Conservation (phyloP, 2,888 invertebrate species). For the Lordiphosa fenestrarum region DNA sequence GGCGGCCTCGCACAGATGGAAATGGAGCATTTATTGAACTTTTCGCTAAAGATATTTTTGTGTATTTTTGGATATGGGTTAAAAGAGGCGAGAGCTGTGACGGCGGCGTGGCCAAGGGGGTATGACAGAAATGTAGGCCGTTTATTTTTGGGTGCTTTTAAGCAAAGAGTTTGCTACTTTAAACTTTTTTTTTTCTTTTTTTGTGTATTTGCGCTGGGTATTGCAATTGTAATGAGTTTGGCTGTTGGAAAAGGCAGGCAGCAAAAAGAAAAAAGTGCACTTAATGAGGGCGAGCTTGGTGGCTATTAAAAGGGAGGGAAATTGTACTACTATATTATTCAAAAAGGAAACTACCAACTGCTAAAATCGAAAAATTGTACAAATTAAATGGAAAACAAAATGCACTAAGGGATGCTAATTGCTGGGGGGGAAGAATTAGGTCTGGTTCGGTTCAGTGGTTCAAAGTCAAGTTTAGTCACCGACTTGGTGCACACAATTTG, state of each 20-base stretch:
- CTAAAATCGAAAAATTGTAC: background rate
- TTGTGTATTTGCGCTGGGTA: background rate
- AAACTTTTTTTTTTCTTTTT: conserved; percentile 14
- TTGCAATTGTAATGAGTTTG: conserved; percentile 41
- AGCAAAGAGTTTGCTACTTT: conserved; percentile 37
- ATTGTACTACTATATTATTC: background rate
- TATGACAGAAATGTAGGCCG: conserved; percentile 54
- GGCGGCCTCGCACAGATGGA: conserved; percentile 37
- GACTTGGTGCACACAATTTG: no score
- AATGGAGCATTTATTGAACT: conserved; percentile 71
- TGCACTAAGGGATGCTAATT: background rate
- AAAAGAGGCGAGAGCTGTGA: conserved; percentile 18
- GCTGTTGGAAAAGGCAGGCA: conserved; percentile 3
- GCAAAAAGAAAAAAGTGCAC: conserved; percentile 8
- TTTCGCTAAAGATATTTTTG: conserved; percentile 65
- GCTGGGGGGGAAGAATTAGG: no score
- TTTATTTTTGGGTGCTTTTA: conserved; percentile 40
- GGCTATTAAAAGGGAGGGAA: conserved; percentile 4
- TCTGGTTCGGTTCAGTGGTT: no score
- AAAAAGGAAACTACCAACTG: background rate
- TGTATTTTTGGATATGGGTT: conserved; percentile 57
- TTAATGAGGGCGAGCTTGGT: conserved; percentile 18
- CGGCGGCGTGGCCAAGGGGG: conserved; percentile 4
- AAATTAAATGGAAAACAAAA: no score
- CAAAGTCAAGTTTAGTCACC: no score